A percentile compares a stretch with the other conserved stretches of the same genome.
phyloP scores from a whole-genome alignment of 2,113 vertebrate genomes.

The Hyaena hyaena region DNA sequence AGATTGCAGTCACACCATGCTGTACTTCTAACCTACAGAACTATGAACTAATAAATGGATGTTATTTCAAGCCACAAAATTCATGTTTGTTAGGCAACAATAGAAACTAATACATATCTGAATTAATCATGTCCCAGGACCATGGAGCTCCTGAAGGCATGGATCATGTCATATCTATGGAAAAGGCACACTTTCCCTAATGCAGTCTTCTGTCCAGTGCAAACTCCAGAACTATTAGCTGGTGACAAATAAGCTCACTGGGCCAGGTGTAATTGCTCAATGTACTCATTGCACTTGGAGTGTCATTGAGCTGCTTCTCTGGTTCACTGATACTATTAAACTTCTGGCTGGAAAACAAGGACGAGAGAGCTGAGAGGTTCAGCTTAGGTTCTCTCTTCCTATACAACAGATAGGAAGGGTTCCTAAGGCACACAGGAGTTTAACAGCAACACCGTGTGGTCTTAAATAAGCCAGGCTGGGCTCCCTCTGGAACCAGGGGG shows the following conservation, averaged over 20 bases:
- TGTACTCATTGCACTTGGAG: background rate
- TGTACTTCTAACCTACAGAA: background rate
- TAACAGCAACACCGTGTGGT: conserved; percentile 30
- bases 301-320: conserved; percentile 21
- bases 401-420: conserved; percentile 5
- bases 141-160: background rate
- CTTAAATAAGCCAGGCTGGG: conserved; percentile 65
- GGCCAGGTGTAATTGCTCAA: background rate
- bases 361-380: background rate
- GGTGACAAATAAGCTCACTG: background rate
- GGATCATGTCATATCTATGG: background rate
- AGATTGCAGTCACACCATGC: background rate
- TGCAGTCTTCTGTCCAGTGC: background rate
- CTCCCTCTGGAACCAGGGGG: conserved; percentile 53
- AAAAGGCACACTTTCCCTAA: background rate
- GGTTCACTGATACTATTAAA: conserved; percentile 18
- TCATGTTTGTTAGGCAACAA: conserved; percentile 5
- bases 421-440: background rate
- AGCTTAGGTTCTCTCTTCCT: background rate
- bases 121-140: background rate
- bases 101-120: background rate
- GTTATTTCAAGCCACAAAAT: conserved; percentile 25
- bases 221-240: conserved; percentile 43
- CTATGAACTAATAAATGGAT: background rate
- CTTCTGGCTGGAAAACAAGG: background rate